Percentiles rank a stretch among this genome's conserved stretches.
Conservation (phyloP, 2,888 invertebrate genomes). For the Cryptosula pallasiana region DNA sequence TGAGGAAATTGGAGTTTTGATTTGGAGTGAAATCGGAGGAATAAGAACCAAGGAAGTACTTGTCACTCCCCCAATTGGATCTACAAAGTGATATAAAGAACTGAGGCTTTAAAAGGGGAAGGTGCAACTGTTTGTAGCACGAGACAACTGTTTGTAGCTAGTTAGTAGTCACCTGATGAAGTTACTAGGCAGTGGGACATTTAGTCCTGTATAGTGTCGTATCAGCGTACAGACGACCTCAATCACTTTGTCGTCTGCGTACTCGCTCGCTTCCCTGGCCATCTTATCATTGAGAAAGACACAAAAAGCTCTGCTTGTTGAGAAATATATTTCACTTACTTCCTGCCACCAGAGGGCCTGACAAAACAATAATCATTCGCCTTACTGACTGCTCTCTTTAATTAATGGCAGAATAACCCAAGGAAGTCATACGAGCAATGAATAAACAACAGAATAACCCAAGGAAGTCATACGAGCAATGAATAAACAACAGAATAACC, state of each 20-base stretch:
- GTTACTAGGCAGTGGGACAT: not conserved
- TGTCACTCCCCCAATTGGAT: constrained; percentile 21
- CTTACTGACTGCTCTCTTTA: no score
- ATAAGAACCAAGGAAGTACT: constrained; percentile 23
- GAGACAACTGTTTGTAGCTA: no score
- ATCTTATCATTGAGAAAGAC: not conserved
- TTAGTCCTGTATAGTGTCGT: not conserved
- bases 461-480: no score
- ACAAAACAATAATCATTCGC: no score
- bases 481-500: no score
- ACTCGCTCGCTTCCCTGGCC: not conserved
- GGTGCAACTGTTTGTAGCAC: no score
- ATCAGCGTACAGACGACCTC: not conserved
- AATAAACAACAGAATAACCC: no score
- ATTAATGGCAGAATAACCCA: no score
- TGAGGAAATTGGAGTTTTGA: not conserved
- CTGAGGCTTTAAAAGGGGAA: no score
- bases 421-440: no score
- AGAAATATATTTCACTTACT: not conserved
- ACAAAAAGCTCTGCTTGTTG: not conserved
- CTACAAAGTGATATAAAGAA: not conserved
- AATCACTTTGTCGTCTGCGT: not conserved
- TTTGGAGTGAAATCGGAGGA: constrained; percentile 20
- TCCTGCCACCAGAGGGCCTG: not conserved
- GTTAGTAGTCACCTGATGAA: not conserved